Base-by-base conservation (phyloP, 2,797 vertebrate genomes). In the Pseudomugil gertrudae region DNA sequence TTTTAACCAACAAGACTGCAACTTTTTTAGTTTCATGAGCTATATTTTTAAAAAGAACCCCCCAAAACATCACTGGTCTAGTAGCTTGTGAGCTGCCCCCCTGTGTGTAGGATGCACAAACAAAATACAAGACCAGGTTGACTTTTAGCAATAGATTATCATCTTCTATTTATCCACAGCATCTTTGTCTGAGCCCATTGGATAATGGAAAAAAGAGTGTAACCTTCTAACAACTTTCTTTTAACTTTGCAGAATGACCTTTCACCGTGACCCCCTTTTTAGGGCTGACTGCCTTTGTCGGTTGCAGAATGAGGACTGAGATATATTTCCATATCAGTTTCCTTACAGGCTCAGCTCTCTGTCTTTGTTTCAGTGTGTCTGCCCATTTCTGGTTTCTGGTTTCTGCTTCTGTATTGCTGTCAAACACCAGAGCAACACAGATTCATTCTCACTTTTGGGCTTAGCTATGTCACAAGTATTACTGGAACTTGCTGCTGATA, bases 321-420 rank as follows among this genome's bases (percentile, higher is more conserved):
- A 87, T 86, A 63, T 71, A 72, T 68, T 43, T 69, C 72, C 50
- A 19, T 81, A 85, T 86, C 82, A 29, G 61, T 65, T 66, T 73
- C 51, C 60, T 54, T 51, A 54, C 72, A 67, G 77, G 69, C 64
- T 47, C 51, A 30, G 66, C 55, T 80, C 67, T 66, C 54, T 9
- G 54, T 63, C 57, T 84, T 71, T 74, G 73, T 90, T 83, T 78
- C 68, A 66, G 75, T 27, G 71, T 66, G 74, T 40, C 58, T 66
- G 53, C 67, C 80, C 32, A 27, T 55, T 50, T 56, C 47, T 67
- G 74, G 88, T 83, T 72, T 90, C 76, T 80, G 48, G 73, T 92
- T 88, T 81, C 84, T 63, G 62, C 61, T 65, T 68, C 63, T 58
- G 63, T 71, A 51, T 76, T 59, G 65, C 48, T 40, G 21, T 78